Conservation (phyloP, 2,113 vertebrate genomes). For the Tetrao urogallus region DNA sequence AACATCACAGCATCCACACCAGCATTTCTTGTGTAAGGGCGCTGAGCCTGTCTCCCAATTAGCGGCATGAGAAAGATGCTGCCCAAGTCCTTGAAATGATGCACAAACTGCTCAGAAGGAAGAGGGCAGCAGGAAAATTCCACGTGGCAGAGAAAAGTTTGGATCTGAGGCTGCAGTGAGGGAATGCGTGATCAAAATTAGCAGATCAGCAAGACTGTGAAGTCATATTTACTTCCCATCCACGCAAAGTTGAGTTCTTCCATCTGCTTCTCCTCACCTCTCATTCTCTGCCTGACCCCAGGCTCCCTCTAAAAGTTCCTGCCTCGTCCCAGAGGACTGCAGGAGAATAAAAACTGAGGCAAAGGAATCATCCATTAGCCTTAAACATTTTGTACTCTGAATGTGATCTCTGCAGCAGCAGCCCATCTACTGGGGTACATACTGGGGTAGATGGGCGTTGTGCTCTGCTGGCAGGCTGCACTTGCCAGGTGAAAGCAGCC, state of each 20-base stretch:
- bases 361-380: background rate
- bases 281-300: fast-evolving
- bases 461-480: background rate
- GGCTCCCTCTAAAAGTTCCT: background rate
- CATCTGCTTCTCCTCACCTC: background rate
- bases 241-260: background rate
- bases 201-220: background rate
- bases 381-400: background rate
- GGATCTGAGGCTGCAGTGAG: background rate
- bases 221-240: background rate
- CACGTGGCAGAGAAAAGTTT: background rate
- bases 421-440: no score
- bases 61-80: background rate
- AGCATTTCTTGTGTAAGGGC: background rate
- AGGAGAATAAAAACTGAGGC: background rate
- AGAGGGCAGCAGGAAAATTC: background rate
- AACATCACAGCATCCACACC: background rate
- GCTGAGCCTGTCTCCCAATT: background rate
- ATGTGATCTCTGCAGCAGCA: background rate
- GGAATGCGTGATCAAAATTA: fast-evolving
- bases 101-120: fast-evolving
- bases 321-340: background rate
- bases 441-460: fast-evolving
- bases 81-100: background rate
- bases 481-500: background rate